Percentiles rank a stretch among this genome's conserved stretches.
These are phyloP conservation scores for Acanthurus tractus DNA, from an alignment of 2,797 vertebrate genomes.

Conservation along the genomic window DNA sequence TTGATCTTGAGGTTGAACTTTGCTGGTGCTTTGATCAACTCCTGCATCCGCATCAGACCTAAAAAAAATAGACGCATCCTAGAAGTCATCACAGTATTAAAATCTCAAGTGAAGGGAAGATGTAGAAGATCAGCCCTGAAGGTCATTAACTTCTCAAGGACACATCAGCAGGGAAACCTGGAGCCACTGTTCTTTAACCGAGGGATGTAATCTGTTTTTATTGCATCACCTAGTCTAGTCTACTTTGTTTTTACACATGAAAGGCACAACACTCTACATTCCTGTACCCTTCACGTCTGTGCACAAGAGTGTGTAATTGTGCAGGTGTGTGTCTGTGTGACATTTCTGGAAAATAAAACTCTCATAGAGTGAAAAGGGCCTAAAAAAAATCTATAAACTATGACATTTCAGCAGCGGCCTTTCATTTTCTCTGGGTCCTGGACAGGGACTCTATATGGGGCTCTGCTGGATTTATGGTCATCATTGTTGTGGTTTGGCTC, in stretches of 20 bases:
- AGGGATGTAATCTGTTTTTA: background rate
- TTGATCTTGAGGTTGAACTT: conserved; percentile 96
- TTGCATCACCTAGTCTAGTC: background rate
- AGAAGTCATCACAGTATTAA: background rate
- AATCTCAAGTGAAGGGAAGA: background rate
- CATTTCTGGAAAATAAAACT: conserved; percentile 65
- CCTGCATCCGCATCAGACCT: conserved; percentile 98
- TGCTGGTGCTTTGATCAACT: conserved; percentile 98
- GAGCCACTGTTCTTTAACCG: background rate
- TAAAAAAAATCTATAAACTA: conserved; percentile 60
- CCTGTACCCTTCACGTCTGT: background rate
- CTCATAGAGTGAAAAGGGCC: conserved; percentile 26
- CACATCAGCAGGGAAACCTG: background rate
- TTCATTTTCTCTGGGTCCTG: conserved; percentile 39
- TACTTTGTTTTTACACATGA: background rate
- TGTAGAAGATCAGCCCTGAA: no score
- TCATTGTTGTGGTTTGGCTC: conserved; percentile 26
- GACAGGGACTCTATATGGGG: conserved; percentile 8
- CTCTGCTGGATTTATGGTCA: background rate
- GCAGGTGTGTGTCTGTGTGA: conserved; percentile 38
- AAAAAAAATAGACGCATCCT: background rate
- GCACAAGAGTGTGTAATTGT: background rate
- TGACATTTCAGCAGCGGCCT: conserved; percentile 69
- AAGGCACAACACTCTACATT: background rate
- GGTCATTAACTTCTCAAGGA: background rate